Base-by-base conservation (phyloP, 2,113 vertebrate genomes). In the Brienomyrus longianalis region DNA sequence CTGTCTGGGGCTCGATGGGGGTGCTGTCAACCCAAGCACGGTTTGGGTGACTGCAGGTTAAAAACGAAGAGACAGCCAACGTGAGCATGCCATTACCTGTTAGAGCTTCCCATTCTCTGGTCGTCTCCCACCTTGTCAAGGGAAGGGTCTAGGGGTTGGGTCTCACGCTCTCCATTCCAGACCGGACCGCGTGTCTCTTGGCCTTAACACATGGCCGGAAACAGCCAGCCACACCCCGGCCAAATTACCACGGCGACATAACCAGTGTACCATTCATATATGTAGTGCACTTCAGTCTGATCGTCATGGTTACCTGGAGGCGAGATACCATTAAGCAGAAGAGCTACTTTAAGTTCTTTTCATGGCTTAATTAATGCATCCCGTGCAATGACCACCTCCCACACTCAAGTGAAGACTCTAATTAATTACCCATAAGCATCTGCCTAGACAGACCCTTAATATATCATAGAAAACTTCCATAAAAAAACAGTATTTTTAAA, bases 301-400 rank as follows among this genome's bases (percentile, higher is more conserved):
- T 83, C 19, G 70, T 89, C 70, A 89, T 89, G 88, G 88, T 45
- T 80, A 89, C 88, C 77, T 35, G 31, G 31, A 89, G 70, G 27
- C 9, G 31, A 31, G 27, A 39, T 48, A 6, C 4, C 4, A 27
- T 43, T 35, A 89, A 74, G 27, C 45, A 17, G 23, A 31, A 83
- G 51, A 52, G 62, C 31, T 48, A 52, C 80, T 77, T 80, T 80
- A 39, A 59, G 86, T 15, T 39, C 27, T 88, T 23, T 88, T 88
- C 43, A 62, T 56, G 15, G 27, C 86, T 87, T 87, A 54, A 87
- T 87, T 87, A 87, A 87, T 56, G 51, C 50, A 87, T 80, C 74
- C 83, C 21, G 10, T 23, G 45, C 50, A 86, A 31, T 52, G 50
- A 54, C 85, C n/a, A 31, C 23, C 50, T 48, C 83, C 83, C 39